Evolutionary conservation across 1,140 invertebrate genomes (phyloP), one percentile per base, ranked within the genome.

Genomic region (Helicoverpa armigera): DNA sequence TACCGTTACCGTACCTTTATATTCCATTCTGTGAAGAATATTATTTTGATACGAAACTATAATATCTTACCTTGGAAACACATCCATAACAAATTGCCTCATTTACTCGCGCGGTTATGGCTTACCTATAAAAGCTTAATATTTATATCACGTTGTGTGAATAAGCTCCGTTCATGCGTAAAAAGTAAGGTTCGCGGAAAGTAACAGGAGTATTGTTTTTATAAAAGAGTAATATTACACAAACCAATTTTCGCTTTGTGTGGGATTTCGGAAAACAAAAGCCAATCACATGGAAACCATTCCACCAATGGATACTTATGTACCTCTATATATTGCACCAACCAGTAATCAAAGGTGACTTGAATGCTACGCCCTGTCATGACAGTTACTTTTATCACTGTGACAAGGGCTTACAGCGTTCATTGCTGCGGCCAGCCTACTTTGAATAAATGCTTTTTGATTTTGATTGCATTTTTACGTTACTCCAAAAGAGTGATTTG

Each of bases 71-170:
- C 23, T 69, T 7, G 16, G 43, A 13, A 9, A 43, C 35, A 51
- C 14, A 69, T 51, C 43, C 65, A 18, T 13, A 50, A 13, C 16
- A 69, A 69, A 69, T 69, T 43, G 48, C 65, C 16, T 69, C 11
- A 69, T 69, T 69, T 69, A 69, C 51, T 51, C 48, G 0, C 4
- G 2, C 1, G 58, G 23, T 51, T 43, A 69, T 50, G 3, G 16
- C 48, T n/a, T 69, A 69, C 35, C 16, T 48, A 69, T 29, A 16
- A 69, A 69, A 69, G 65, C 35, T 48, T 31, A 43, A 43, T 7
- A 65, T 43, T 65, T 65, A 48, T 65, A 16, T 35, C 23, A 63
- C 31, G 31, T 48, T 65, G 63, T 65, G 14, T 43, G 63, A 65
- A 65, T 16, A 48, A 65, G 43, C 63, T n/a, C 31, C n/a, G 29